Conservation (phyloP, 2,888 invertebrate genomes). For the Volucella bombylans region DNA sequence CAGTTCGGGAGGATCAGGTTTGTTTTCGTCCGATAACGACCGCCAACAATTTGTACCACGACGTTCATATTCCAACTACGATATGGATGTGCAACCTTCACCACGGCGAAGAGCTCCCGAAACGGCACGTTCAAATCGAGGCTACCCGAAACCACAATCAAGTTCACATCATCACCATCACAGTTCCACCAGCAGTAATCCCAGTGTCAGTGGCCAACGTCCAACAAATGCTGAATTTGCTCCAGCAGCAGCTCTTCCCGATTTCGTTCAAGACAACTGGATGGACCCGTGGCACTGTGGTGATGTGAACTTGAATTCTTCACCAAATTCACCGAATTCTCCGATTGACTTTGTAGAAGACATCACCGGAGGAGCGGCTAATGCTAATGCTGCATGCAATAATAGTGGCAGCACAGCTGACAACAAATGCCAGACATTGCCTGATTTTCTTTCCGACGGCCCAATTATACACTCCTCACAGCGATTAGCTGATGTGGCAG, state of each 20-base stretch:
- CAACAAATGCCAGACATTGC: constrained; percentile 83
- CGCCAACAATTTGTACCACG: constrained; percentile 79
- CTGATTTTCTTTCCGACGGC: constrained; percentile 89
- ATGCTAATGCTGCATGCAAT: constrained; percentile 36
- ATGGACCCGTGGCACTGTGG: constrained; percentile 86
- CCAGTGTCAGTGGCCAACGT: constrained; percentile 63
- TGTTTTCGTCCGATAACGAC: constrained; percentile 64
- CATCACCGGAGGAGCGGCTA: constrained; percentile 57
- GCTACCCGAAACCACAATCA: constrained; percentile 48
- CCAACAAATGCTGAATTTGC: constrained; percentile 75
- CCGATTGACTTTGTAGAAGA: constrained; percentile 78
- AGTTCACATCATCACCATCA: constrained; percentile 48
- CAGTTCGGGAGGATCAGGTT: constrained; percentile 28
- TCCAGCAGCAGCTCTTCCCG: constrained; percentile 85
- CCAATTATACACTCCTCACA: constrained; percentile 84
- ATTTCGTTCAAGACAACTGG: constrained; percentile 95
- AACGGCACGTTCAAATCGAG: constrained; percentile 53
- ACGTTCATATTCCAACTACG: constrained; percentile 82
- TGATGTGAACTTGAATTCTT: constrained; percentile 80
- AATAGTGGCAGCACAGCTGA: constrained; percentile 47
- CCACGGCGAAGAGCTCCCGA: constrained; percentile 56
- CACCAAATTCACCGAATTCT: constrained; percentile 78
- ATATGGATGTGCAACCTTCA: constrained; percentile 78
- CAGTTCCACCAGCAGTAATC: constrained; percentile 52
- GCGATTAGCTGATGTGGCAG: constrained; percentile 81